Evolutionary conservation across 1,140 invertebrate genomes (phyloP).

Genomic region (Euglossa dilemma): DNA sequence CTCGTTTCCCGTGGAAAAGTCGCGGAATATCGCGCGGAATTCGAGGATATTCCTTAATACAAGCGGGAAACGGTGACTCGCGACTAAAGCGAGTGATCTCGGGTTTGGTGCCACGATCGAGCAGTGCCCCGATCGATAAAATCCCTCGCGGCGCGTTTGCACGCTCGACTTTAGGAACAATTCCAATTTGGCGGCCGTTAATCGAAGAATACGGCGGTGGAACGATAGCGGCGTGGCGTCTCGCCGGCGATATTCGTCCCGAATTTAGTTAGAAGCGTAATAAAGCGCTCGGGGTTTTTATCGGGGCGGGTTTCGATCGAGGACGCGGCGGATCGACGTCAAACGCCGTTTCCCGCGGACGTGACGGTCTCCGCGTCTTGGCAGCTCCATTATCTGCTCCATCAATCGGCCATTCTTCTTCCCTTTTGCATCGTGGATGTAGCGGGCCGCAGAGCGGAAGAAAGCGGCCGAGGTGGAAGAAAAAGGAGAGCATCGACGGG

Average conservation of each 20-base stretch:
- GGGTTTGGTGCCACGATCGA: background rate
- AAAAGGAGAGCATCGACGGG: background rate
- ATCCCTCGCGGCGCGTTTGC: background rate
- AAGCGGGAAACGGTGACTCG: background rate
- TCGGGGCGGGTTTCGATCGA: conserved; percentile 57
- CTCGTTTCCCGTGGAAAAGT: background rate
- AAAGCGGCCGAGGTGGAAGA: background rate
- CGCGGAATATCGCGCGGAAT: background rate
- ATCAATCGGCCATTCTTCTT: conserved; percentile 67
- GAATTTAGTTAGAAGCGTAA: conserved; percentile 38
- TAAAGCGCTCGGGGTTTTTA: conserved; percentile 57
- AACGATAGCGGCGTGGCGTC: conserved; percentile 2
- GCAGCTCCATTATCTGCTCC: conserved; percentile 68
- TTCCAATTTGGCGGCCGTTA: conserved; percentile 7
- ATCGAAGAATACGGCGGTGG: conserved; percentile 8
- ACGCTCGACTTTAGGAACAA: background rate
- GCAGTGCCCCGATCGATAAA: no score
- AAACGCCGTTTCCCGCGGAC: conserved; percentile 55
- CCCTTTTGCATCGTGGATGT: conserved; percentile 48
- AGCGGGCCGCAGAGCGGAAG: background rate
- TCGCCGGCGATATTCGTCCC: background rate
- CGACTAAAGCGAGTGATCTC: background rate
- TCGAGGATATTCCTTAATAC: background rate
- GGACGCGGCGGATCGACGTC: conserved; percentile 17
- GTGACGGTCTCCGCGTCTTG: conserved; percentile 65